Evolutionary conservation across 1,140 invertebrate genomes (phyloP).

Genomic region (Papilio machaon): DNA sequence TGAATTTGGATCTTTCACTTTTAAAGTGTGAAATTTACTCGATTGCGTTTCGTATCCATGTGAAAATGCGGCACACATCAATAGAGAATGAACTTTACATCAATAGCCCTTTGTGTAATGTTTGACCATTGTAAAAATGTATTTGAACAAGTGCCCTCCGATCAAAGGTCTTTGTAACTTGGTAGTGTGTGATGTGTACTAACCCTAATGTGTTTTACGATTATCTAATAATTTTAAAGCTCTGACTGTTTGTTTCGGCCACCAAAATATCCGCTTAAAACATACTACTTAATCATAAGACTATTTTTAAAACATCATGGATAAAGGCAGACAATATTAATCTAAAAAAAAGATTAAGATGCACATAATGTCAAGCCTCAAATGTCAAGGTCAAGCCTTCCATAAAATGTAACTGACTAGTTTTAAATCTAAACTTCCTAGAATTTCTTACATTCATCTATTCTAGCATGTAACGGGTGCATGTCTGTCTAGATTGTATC

Average conservation of each 20-base stretch:
- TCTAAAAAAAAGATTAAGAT: background rate
- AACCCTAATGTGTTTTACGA: slow-evolving; percentile 15
- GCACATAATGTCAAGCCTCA: background rate
- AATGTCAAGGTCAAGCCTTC: background rate
- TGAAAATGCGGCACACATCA: slow-evolving; percentile 43
- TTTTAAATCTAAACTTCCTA: slow-evolving; percentile 3
- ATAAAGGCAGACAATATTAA: no score
- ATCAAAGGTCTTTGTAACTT: background rate
- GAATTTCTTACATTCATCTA: background rate
- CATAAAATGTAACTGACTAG: background rate
- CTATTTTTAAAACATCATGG: no score
- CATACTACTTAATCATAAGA: background rate
- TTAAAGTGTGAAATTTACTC: background rate
- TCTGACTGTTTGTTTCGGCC: background rate
- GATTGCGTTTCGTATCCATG: background rate
- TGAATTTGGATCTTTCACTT: background rate
- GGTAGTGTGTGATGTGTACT: background rate
- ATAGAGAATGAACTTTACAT: slow-evolving; percentile 49
- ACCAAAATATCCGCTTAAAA: no score
- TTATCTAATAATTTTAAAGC: background rate
- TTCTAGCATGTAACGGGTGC: background rate
- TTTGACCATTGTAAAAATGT: slow-evolving; percentile 57
- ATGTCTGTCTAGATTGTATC: background rate
- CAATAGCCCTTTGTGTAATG: slow-evolving; percentile 50
- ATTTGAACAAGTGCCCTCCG: slow-evolving; percentile 58